phyloP scores from a whole-genome alignment of 2,797 vertebrate genomes.

The Crypturellus tataupa region DNA sequence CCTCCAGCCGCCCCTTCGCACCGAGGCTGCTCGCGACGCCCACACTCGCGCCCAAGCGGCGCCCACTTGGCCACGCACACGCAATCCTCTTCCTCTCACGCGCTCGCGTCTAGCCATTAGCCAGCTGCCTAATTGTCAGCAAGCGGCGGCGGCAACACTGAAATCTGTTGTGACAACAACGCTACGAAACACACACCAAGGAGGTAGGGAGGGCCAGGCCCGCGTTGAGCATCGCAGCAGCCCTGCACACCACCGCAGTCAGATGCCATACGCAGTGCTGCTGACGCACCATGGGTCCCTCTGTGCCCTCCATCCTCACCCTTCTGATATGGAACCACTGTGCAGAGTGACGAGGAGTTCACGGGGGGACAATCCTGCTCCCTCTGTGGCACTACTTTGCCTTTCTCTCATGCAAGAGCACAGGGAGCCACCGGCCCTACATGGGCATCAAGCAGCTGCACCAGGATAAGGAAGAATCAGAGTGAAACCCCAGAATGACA shows the following conservation, averaged over 20 bases:
- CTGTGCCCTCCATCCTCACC: neutral
- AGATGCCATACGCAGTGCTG: neutral
- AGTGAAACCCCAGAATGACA: neutral
- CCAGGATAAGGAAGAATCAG: neutral
- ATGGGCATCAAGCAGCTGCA: neutral
- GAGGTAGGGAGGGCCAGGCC: neutral
- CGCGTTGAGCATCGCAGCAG: accelerated
- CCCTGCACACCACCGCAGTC: accelerated
- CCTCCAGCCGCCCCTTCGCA: neutral
- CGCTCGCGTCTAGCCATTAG: neutral
- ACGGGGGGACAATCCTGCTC: neutral
- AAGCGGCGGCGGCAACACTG: neutral
- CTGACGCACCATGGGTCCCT: neutral
- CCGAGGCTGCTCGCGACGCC: neutral
- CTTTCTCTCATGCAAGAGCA: too few species aligned
- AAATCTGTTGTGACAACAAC: neutral
- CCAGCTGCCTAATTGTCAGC: constrained; percentile 35
- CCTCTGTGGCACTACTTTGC: neutral
- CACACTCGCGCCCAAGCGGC: neutral
- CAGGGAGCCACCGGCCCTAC: neutral
- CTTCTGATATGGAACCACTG: neutral
- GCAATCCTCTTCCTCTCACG: constrained; percentile 20
- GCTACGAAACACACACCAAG: neutral
- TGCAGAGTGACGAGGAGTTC: neutral
- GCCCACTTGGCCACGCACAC: too few species aligned